Conservation (phyloP, 2,888 invertebrate species). For the Cataglyphis rosenhaueri region DNA sequence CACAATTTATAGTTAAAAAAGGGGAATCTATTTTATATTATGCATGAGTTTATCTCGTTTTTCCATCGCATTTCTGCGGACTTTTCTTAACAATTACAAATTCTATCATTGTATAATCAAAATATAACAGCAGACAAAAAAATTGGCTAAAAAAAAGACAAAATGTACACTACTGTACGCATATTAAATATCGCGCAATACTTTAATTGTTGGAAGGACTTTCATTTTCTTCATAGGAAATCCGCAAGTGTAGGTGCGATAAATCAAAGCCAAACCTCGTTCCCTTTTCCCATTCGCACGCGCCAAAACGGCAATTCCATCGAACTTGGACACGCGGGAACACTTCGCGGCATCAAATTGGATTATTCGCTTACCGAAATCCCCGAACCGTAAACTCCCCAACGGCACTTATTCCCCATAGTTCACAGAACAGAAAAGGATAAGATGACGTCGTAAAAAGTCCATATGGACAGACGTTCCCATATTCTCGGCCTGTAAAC, state of each 20-base stretch:
- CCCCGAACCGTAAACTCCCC: slow-evolving; percentile 22
- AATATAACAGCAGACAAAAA: neutral
- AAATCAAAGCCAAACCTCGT: slow-evolving; percentile 26
- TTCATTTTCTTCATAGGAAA: slow-evolving; percentile 5
- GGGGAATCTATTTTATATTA: neutral
- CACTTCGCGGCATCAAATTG: slow-evolving; percentile 36
- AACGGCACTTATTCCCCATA: neutral
- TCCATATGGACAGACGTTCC: neutral
- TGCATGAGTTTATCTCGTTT: neutral
- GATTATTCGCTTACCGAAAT: slow-evolving; percentile 43
- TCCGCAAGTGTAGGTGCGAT: slow-evolving; percentile 25
- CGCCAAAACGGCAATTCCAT: slow-evolving; percentile 23
- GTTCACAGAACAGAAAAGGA: neutral
- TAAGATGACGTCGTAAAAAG: slow-evolving; percentile 24
- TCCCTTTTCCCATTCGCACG: slow-evolving; percentile 20
- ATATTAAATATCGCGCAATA: slow-evolving; percentile 7
- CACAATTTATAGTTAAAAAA: neutral
- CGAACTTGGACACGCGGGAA: slow-evolving; percentile 10
- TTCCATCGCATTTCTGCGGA: neutral
- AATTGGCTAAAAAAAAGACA: neutral
- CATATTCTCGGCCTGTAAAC: slow-evolving; percentile 13
- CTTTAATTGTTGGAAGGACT: neutral
- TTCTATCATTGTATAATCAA: neutral
- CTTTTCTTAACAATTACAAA: neutral
- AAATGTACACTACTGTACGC: slow-evolving; percentile 1